phyloP scores from a whole-genome alignment of 2,113 vertebrate species.

The Brachionichthys hirsutus region DNA sequence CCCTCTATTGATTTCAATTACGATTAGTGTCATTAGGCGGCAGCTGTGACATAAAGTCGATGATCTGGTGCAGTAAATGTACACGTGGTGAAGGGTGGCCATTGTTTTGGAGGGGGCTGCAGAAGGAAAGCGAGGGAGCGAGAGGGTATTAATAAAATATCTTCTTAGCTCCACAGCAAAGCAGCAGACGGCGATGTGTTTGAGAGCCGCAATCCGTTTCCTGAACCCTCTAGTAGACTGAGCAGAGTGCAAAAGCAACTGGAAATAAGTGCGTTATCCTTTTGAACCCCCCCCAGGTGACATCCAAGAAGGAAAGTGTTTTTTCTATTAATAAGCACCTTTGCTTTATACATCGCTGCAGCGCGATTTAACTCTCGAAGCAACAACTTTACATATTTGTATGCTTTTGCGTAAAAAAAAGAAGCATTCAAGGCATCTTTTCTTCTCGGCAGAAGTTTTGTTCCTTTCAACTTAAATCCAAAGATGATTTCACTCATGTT shows the following conservation, averaged over 20 bases:
- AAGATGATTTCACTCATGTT: not conserved
- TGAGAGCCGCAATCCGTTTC: conserved; percentile 27
- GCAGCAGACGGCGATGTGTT: conserved; percentile 36
- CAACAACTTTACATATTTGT: not conserved
- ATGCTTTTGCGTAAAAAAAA: not conserved
- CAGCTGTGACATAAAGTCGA: conserved; percentile 40
- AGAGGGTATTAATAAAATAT: conserved; percentile 53
- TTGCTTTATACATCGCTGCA: not conserved
- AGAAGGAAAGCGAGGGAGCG: conserved; percentile 30
- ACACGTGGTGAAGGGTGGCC: conserved; percentile 8
- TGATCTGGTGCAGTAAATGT: conserved; percentile 26
- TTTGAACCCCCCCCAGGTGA: not conserved
- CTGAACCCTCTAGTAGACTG: not conserved
- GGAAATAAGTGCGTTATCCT: conserved; percentile 1
- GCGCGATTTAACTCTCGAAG: not conserved
- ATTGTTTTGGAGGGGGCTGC: conserved; percentile 21
- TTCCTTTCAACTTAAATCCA: not conserved
- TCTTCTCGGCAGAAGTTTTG: no score
- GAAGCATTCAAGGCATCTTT: no score
- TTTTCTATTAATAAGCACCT: not conserved
- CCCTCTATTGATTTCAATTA: conserved; percentile 69
- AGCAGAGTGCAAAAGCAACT: conserved; percentile 2
- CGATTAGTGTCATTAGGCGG: conserved; percentile 63
- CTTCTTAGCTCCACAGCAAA: conserved; percentile 19
- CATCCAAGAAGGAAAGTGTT: not conserved